phyloP scores from a whole-genome alignment of 2,113 vertebrate genomes.

The Crotalus viridis region DNA sequence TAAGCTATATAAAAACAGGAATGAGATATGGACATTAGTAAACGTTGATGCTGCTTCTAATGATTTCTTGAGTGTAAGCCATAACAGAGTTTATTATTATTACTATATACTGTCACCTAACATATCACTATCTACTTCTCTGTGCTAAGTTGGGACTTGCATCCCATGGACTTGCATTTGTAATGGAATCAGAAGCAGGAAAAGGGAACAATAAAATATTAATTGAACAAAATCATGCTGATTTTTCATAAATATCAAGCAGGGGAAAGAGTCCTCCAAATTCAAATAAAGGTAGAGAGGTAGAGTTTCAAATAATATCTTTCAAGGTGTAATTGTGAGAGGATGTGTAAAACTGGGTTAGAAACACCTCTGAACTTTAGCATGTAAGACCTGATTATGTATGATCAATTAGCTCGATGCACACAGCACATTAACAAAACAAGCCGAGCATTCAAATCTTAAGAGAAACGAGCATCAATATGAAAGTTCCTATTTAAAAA shows the following conservation, averaged over 20 bases:
- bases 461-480: background rate
- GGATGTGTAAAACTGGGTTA: background rate
- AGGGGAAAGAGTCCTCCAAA: background rate
- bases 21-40: background rate
- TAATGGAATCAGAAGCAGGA: background rate
- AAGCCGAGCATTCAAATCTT: background rate
- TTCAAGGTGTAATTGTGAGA: background rate
- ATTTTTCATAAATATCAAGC: background rate
- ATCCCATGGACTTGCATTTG: background rate
- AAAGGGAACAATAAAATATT: background rate
- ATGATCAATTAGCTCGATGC: too few relatives aligned
- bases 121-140: background rate
- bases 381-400: background rate
- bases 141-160: background rate
- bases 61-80: background rate
- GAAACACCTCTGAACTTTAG: background rate
- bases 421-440: too few relatives aligned
- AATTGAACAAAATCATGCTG: background rate
- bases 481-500: background rate
- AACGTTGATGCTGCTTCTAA: background rate
- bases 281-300: background rate
- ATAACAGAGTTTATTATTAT: background rate
- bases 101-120: background rate
- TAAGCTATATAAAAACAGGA: background rate
- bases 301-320: background rate